These are phyloP conservation scores for Rhagium mordax DNA, from an alignment of 2,888 invertebrate species.

Conservation along the genomic window DNA sequence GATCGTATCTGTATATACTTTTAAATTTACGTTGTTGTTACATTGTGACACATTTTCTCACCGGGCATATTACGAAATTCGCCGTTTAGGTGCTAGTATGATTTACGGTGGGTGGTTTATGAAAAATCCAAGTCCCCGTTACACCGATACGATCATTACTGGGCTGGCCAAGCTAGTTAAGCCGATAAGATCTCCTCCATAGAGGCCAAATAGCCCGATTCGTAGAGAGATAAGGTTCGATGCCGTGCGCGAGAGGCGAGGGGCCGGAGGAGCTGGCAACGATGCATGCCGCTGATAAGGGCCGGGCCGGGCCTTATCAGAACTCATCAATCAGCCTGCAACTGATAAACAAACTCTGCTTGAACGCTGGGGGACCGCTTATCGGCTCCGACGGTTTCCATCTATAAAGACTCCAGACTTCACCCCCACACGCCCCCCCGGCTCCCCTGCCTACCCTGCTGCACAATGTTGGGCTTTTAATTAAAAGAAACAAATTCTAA, in stretches of 20 bases:
- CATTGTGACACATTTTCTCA: constrained; percentile 26
- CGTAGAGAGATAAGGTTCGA: constrained; percentile 60
- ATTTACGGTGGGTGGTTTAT: constrained; percentile 34
- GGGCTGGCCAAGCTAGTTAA: constrained; percentile 74
- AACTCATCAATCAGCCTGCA: constrained; percentile 70
- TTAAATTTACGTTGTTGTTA: constrained; percentile 14
- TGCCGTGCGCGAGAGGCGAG: constrained; percentile 57
- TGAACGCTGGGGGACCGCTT: constrained; percentile 70
- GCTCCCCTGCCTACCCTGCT: neutral
- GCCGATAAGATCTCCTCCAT: constrained; percentile 73
- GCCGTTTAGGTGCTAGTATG: constrained; percentile 28
- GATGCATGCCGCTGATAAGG: constrained; percentile 70
- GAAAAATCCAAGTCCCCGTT: constrained; percentile 57
- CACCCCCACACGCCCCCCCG: constrained; percentile 36
- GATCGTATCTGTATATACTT: constrained; percentile 1
- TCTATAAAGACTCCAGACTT: constrained; percentile 66
- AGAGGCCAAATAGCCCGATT: constrained; percentile 71
- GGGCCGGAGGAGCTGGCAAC: constrained; percentile 61
- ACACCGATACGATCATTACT: constrained; percentile 72
- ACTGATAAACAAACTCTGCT: constrained; percentile 70
- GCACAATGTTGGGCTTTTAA: constrained; percentile 32
- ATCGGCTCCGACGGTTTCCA: constrained; percentile 74
- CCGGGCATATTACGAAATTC: constrained; percentile 18
- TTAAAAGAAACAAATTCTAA: constrained; percentile 35
- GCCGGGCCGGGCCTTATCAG: constrained; percentile 68